Base-by-base conservation (phyloP, 2,113 vertebrate genomes). In the Dicentrarchus labrax region DNA sequence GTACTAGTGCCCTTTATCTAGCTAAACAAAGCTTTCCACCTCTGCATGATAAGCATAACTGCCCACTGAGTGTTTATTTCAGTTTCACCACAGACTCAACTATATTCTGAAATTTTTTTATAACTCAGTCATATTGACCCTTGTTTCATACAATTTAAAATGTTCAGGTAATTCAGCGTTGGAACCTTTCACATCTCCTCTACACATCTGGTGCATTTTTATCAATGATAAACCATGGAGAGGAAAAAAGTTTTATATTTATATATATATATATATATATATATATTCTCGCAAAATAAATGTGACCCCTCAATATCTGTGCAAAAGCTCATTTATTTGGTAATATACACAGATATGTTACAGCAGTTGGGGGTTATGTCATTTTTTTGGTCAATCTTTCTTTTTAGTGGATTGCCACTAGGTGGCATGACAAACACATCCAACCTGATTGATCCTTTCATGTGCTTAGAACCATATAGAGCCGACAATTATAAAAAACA, bases 361-460 rank as follows among this genome's bases (percentile, higher is more conserved):
- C 48, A 65, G 47, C 19, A 65, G 8, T 43, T 24, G 13, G 17
- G 3, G 43, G 6, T 45, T 30, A 54, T n/a, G 53, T 57, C 12
- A 21, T 9, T 56, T 2, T 59, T 47, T 45, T 39, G 12, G 6
- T 30, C 50, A 54, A 6, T 2, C 3, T 22, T 62, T 13, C 0
- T 41, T 39, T 30, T 75, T 17, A 0, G 1, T 9, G 16, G 50
- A n/a, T n/a, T 41, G 39, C 81, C 85, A 89, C 88, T 48, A 87
- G 88, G 57, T 79, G 85, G 78, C 78, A n/a, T 6, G 38, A 72
- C 45, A 73, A 9, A 76, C 19, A 38, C 4, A 48, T 11, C 38
- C 2, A 19, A 36, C 1, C 4, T 10, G 1, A 38, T 76, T 11
- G 30, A 30, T 30, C 30, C 30, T 30, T 30, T 30, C 30, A 30